Percentiles rank a stretch among this genome's conserved stretches.
Conservation (phyloP, 2,888 invertebrate genomes). For the Synanthedon tipuliformis region DNA sequence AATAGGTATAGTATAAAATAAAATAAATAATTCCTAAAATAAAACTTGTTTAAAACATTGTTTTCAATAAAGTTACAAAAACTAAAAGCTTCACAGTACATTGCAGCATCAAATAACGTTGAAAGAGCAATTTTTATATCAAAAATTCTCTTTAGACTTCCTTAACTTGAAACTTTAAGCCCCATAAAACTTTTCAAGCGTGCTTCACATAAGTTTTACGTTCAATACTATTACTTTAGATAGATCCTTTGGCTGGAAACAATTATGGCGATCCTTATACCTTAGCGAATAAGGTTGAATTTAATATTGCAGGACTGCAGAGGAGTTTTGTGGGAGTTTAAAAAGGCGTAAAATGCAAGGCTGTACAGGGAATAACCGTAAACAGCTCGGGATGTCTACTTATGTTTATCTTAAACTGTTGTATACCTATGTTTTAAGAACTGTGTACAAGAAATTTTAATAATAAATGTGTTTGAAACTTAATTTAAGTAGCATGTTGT, state of each 20-base stretch:
- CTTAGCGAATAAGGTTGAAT: slow-evolving; percentile 6
- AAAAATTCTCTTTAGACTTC: slow-evolving; percentile 51
- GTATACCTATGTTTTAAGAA: slow-evolving; percentile 23
- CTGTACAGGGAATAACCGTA: slow-evolving; percentile 42
- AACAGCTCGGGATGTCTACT: slow-evolving; percentile 37
- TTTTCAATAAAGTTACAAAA: not conserved
- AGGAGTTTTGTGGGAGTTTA: slow-evolving; percentile 10
- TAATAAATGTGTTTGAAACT: too few species aligned
- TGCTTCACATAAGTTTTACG: slow-evolving; percentile 63
- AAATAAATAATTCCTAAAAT: too few species aligned
- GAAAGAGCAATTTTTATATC: slow-evolving; percentile 31
- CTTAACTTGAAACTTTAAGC: slow-evolving; percentile 58
- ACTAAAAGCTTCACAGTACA: not conserved
- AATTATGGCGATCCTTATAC: slow-evolving; percentile 2
- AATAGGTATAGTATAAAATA: too few species aligned
- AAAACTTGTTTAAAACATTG: too few species aligned
- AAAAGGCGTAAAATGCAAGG: slow-evolving; percentile 50
- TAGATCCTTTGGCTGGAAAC: slow-evolving; percentile 9
- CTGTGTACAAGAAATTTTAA: slow-evolving; percentile 4
- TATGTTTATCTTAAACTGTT: slow-evolving; percentile 27
- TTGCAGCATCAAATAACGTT: slow-evolving; percentile 6
- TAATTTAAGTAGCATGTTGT: too few species aligned
- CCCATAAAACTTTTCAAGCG: slow-evolving; percentile 61
- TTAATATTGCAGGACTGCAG: slow-evolving; percentile 1
- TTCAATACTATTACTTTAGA: slow-evolving; percentile 39